phyloP scores from a whole-genome alignment of 2,797 vertebrate genomes.

The Hyperoplus lanceolatus region DNA sequence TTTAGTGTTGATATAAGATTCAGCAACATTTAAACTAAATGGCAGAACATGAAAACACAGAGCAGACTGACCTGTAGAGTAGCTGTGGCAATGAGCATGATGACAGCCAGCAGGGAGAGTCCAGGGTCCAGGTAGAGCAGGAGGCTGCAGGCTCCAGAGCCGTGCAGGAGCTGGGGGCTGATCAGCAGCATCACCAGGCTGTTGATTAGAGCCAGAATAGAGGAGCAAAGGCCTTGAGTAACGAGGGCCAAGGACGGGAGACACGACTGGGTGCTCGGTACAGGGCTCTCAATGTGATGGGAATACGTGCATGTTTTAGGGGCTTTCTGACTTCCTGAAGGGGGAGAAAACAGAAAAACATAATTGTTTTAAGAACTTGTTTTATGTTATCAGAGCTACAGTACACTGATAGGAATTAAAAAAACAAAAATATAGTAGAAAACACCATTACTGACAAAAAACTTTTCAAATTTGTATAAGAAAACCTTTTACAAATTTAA shows the following conservation, averaged over 20 bases:
- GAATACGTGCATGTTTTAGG: constrained; percentile 14
- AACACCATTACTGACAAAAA: background rate
- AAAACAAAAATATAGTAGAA: background rate
- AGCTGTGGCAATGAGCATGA: constrained; percentile 62
- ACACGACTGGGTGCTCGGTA: background rate
- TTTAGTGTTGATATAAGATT: background rate
- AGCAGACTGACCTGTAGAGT: constrained; percentile 66
- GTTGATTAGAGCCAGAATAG: constrained; percentile 75
- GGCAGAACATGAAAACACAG: background rate
- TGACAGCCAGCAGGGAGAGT: constrained; percentile 74
- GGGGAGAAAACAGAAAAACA: constrained; percentile 2
- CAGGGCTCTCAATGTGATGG: background rate
- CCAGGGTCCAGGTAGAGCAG: constrained; percentile 81
- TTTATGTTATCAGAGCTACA: background rate
- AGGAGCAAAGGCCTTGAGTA: constrained; percentile 65
- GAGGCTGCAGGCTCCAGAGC: constrained; percentile 50
- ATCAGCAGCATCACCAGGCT: constrained; percentile 71
- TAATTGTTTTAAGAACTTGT: background rate
- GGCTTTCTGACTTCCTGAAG: constrained; percentile 45
- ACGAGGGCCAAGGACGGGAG: constrained; percentile 10
- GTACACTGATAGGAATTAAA: background rate
- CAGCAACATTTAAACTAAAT: background rate
- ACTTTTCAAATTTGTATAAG: background rate
- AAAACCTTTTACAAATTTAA: background rate
- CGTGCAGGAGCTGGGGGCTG: constrained; percentile 41